Base-by-base conservation (phyloP, 2,888 invertebrate genomes). In the Drosophila pseudotakahashii region DNA sequence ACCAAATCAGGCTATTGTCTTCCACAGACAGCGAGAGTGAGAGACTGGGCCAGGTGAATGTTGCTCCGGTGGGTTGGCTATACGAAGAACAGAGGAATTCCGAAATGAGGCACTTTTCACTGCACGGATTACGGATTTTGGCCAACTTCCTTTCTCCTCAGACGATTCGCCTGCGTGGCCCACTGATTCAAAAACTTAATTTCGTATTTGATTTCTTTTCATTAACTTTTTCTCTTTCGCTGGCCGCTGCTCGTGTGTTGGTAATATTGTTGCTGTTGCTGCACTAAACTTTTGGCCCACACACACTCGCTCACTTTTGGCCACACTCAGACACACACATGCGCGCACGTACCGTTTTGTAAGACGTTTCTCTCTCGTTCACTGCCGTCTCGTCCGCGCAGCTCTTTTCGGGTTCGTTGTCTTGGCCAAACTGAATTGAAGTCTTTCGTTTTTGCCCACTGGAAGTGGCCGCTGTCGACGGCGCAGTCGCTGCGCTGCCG, bases 381-480 rank as follows among this genome's bases (percentile, higher is more conserved):
- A 13, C 39, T 26, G 47, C 73, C 64, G 64, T 54, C 71, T 54
- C 71, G 64, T 85, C 88, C 86, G 85, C 75, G 74, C 70, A 83
- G 79, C 89, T 85, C 90, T 90, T 83, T 79, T 87, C 91, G 90
- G 89, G 91, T 91, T 91, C 91, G 91, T 91, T 91, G 91, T 91
- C 91, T 91, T 90, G 83, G 87, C 88, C 89, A 83, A 91, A 91
- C 91, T 91, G 82, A 91, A 86, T 88, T 91, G 81, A 91, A 91
- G 90, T 91, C 91, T 91, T 91, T 91, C 87, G 91, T 87, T 90
- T 88, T 88, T 83, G 90, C 88, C 89, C 88, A 78, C 73, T 88
- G 82, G 81, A 81, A 89, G 79, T 76, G 75, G 75, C 63, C 59
- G 48, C 48, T 41, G 75, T 14, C 26, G 34, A 14, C 39, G 32